Evolutionary conservation across 2,113 vertebrate species (phyloP), one percentile per base, ranked within the genome.

Genomic region (Brevimyrus niger): DNA sequence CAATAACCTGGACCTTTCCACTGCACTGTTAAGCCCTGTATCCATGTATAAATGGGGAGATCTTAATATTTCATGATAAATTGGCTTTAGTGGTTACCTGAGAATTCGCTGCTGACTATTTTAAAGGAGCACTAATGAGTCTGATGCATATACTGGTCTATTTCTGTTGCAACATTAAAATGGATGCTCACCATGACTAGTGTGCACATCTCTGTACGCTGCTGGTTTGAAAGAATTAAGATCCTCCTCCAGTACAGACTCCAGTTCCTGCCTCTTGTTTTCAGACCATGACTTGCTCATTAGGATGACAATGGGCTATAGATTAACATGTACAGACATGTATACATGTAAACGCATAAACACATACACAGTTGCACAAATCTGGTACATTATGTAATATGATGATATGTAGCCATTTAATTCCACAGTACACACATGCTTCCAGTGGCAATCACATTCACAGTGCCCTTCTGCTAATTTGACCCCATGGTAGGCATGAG

Each of bases 241-340:
- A 82, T 92, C 93, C 80, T 89, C 93, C 44, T 95, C 86, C 87
- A 93, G 88, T 87, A 35, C 46, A 76, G 93, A 94, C 27, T 90
- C 93, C 80, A 93, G 44, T 15, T 90, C 92, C 65, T 88, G 91
- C 88, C 44, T 53, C 3, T 90, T 85, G 88, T 93, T 46, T 3
- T 94, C 92, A 86, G 94, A 82, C 94, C 91, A 95, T 5, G 94
- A 93, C 42, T 8, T 90, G 51, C 87, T 90, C 5, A 88, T 89
- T 90, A 95, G 88, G 55, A 95, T 88, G 61, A 93, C 89, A 86
- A 93, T 89, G 21, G 93, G 90, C 96, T 96, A 91, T 61, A 35
- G 86, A 90, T 89, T 87, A 86, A 89, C 4, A 17, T 83, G 58
- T 42, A n/a, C 44, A 87, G 55, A 69, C 17, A 87, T 51, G n/a